Percentiles rank a stretch among this genome's conserved stretches.
Conservation (phyloP, 92 coral and sea anemone species). For the Umimayanthus kanabou region DNA sequence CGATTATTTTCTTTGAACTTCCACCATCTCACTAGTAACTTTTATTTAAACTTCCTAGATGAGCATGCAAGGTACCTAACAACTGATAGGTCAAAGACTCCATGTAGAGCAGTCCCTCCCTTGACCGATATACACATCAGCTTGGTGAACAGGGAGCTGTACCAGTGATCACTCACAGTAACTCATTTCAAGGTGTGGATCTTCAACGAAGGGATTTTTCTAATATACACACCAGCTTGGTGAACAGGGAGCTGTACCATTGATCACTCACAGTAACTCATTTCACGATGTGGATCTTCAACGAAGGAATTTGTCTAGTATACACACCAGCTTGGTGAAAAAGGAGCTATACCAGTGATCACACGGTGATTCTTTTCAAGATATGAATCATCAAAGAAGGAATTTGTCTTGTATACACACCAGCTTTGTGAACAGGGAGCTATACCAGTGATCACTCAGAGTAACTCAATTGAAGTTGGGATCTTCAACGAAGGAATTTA, state of each 20-base stretch:
- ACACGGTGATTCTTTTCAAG: background rate
- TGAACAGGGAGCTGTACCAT: conserved; percentile 54
- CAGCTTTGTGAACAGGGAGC: conserved; percentile 69
- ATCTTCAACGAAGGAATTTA: background rate
- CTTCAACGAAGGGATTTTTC: background rate
- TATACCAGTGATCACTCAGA: conserved; percentile 13
- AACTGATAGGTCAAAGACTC: background rate
- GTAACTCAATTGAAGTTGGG: background rate
- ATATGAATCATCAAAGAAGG: background rate
- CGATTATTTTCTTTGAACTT: background rate
- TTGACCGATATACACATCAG: conserved; percentile 84
- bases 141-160: conserved; percentile 67
- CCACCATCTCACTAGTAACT: background rate
- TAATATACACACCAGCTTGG: conserved; percentile 58
- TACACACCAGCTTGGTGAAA: conserved; percentile 76
- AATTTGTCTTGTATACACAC: conserved; percentile 31
- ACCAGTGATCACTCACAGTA: background rate
- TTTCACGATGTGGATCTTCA: background rate
- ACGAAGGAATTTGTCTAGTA: background rate
- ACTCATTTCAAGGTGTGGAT: background rate
- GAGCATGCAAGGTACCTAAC: conserved; percentile 26
- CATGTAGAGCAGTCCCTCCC: conserved; percentile 71
- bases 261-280: background rate
- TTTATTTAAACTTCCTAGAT: background rate
- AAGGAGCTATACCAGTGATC: conserved; percentile 24